A percentile compares a stretch with the other conserved stretches of the same genome.
These are phyloP conservation scores for Cryptops parisi DNA, from an alignment of 2,888 invertebrate species.

Conservation along the genomic window DNA sequence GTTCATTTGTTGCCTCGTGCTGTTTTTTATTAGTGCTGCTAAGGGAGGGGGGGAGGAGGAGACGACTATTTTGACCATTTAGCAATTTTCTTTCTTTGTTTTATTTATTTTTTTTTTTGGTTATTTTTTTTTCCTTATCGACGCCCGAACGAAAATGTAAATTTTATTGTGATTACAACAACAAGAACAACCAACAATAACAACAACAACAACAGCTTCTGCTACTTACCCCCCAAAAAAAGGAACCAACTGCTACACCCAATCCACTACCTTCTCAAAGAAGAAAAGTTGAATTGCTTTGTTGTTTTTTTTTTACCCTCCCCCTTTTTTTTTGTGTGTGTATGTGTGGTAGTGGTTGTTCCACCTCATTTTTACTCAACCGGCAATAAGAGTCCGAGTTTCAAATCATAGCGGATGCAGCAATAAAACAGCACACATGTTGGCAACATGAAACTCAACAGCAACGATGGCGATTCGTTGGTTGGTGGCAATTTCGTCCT, in stretches of 20 bases:
- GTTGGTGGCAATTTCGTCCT: not conserved
- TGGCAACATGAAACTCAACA: conserved; percentile 8
- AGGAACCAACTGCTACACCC: no score
- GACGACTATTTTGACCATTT: not conserved
- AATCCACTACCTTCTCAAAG: no score
- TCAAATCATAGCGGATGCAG: conserved; percentile 14
- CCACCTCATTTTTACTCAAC: conserved; percentile 6
- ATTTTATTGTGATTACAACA: conserved; percentile 15
- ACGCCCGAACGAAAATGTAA: conserved; percentile 10
- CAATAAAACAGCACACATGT: conserved; percentile 14
- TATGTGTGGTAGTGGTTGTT: conserved; percentile 1
- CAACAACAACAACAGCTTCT: no score
- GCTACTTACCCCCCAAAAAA: no score
- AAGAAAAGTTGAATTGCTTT: not conserved
- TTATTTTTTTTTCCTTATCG: no score
- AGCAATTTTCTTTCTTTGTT: not conserved
- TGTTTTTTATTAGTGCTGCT: not conserved
- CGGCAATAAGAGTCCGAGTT: conserved; percentile 12
- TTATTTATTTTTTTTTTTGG: no score
- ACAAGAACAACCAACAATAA: not conserved
- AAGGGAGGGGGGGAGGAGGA: no score
- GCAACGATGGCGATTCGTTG: not conserved
- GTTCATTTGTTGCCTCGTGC: conserved; percentile 3
- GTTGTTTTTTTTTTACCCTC: not conserved
- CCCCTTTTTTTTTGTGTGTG: not conserved